Base-by-base conservation (phyloP, 1,140 invertebrate species). In the Drosophila asahinai region DNA sequence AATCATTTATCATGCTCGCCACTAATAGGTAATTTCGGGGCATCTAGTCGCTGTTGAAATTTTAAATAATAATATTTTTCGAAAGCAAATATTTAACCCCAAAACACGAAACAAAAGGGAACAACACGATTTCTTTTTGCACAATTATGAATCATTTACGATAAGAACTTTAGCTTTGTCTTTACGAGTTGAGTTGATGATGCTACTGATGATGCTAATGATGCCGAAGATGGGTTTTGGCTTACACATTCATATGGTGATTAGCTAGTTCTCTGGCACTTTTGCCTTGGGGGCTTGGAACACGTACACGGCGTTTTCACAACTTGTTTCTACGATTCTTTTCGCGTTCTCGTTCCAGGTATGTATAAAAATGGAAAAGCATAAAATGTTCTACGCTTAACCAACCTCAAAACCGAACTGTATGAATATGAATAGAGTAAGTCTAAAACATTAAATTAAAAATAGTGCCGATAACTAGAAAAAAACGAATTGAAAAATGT, bases 41-140 rank as follows among this genome's bases (percentile, higher is more conserved):
- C 55, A 60, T 61, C 59, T 74, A 74, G 68, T 74, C 49, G 71
- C 59, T 74, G 71, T 74, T 74, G 71, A 74, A 74, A 52, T 30
- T 73, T 42, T 27, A 73, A 74, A 74, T 61, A 74, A 73, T 58
- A 74, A 74, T 74, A 73, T 45, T 73, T 73, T 61, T 79, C 58
- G 66, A 78, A 78, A 78, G 75, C 76, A 79, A 79, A 77, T 78
- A 78, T 78, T 78, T 78, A 77, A 70, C 63, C 75, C 74, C 43
- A 68, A 72, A 59, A 72, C 57, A 22, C 15, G 8, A 60, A n/a
- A 14, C 6, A 12, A 67, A 42, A 33, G 62, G 27, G 64, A 42
- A 27, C 54, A 73, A 73, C 52, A 52, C 45, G 38, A 54, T 76
- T 77, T 77, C 38, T 67, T 77, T 77, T 38, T 68, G 75, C 74